A percentile compares a stretch with the other conserved stretches of the same genome.
These are phyloP conservation scores for Epinotia nisella DNA, from an alignment of 2,888 invertebrate species.

Conservation along the genomic window DNA sequence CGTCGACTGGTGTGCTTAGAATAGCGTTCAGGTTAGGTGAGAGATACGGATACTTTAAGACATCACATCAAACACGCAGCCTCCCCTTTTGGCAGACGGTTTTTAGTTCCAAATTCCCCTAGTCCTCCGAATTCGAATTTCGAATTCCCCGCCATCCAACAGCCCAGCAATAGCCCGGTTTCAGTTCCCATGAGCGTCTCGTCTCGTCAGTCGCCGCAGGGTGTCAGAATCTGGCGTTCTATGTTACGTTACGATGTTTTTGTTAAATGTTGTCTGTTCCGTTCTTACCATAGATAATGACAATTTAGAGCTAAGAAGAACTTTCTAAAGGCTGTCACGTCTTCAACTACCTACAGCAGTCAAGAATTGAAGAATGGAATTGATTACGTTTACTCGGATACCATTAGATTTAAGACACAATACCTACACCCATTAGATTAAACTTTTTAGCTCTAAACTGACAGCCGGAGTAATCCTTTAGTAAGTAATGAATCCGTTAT, in stretches of 20 bases:
- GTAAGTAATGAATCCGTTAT: constrained; percentile 82
- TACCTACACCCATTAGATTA: constrained; percentile 26
- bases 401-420: constrained; percentile 34
- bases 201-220: constrained; percentile 80
- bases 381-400: constrained; percentile 55
- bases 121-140: constrained; percentile 47
- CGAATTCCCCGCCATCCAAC: constrained; percentile 62
- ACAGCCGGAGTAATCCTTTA: constrained; percentile 63
- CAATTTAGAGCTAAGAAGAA: constrained; percentile 69
- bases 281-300: constrained; percentile 65
- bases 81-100: constrained; percentile 69
- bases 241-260: constrained; percentile 80
- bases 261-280: constrained; percentile 80
- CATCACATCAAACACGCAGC: constrained; percentile 74
- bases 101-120: constrained; percentile 69
- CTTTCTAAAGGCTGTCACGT: constrained; percentile 29
- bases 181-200: constrained; percentile 72
- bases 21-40: constrained; percentile 75
- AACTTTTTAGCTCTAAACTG: constrained; percentile 70
- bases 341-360: constrained; percentile 3
- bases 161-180: constrained; percentile 77
- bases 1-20: constrained; percentile 82
- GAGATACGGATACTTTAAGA: constrained; percentile 70
- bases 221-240: constrained; percentile 77
- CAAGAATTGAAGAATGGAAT: constrained; percentile 68